These are phyloP conservation scores for Biston stratarius DNA, from an alignment of 2,888 invertebrate species.

Conservation along the genomic window DNA sequence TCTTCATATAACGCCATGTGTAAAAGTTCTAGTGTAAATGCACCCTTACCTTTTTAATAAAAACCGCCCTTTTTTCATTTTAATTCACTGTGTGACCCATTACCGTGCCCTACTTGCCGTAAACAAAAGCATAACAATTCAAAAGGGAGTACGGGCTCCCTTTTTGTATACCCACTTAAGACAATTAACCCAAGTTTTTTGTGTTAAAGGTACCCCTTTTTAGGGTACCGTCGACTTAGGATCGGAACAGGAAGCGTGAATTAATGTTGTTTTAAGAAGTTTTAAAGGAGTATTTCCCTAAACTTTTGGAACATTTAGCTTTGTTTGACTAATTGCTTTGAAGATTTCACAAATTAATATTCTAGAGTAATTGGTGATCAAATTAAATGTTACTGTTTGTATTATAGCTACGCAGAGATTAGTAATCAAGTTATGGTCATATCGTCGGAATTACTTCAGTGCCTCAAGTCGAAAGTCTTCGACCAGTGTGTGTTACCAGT, in stretches of 20 bases:
- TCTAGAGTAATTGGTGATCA: background rate
- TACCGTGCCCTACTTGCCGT: slow-evolving; percentile 56
- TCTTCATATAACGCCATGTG: no score
- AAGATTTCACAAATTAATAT: slow-evolving; percentile 24
- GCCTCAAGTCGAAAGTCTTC: no score
- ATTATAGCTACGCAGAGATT: no score
- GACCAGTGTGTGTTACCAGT: no score
- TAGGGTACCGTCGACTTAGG: slow-evolving; percentile 44
- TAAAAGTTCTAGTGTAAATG: background rate
- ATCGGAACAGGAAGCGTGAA: slow-evolving; percentile 26
- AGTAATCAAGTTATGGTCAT: no score
- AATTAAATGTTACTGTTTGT: background rate
- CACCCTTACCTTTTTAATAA: slow-evolving; percentile 15
- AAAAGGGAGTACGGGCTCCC: slow-evolving; percentile 52
- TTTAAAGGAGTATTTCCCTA: slow-evolving; percentile 26
- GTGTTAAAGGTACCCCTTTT: slow-evolving; percentile 56
- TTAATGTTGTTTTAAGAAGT: slow-evolving; percentile 37
- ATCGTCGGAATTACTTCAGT: no score
- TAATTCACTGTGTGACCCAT: slow-evolving; percentile 52
- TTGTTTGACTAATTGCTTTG: slow-evolving; percentile 23
- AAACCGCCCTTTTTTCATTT: slow-evolving; percentile 45
- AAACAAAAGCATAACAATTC: slow-evolving; percentile 60
- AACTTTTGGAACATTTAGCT: slow-evolving; percentile 14
- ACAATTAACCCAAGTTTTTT: slow-evolving; percentile 69
- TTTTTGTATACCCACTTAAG: slow-evolving; percentile 69